A percentile compares a stretch with the other conserved stretches of the same genome.
Conservation (phyloP, 2,888 invertebrate species). For the Geotrupes spiniger region DNA sequence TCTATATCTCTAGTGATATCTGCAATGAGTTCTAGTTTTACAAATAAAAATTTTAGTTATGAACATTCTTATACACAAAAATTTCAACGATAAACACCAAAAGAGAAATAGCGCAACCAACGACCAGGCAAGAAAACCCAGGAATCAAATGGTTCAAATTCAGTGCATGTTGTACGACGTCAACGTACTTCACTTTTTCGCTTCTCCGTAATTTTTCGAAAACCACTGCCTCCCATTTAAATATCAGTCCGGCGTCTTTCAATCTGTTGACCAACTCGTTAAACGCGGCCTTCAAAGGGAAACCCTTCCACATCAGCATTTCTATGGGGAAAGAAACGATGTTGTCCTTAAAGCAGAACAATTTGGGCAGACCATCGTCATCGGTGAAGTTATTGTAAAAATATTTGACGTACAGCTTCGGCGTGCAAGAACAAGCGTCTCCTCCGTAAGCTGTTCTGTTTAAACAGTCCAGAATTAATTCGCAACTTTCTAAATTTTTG, state of each 20-base stretch:
- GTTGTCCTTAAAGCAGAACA: conserved; percentile 35
- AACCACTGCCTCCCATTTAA: conserved; percentile 32
- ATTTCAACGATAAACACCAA: conserved; percentile 23
- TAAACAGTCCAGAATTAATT: conserved; percentile 31
- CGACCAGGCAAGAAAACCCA: conserved; percentile 21
- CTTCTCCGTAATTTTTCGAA: conserved; percentile 18
- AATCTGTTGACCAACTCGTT: conserved; percentile 35
- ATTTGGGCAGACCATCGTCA: conserved; percentile 27
- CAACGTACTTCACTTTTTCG: conserved; percentile 10
- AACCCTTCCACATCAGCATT: conserved; percentile 43
- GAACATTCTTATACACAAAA: not conserved
- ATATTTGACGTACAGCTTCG: conserved; percentile 37
- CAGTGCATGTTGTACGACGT: conserved; percentile 11
- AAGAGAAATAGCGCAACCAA: conserved; percentile 17
- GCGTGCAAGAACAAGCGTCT: conserved; percentile 35
- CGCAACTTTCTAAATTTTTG: conserved; percentile 25
- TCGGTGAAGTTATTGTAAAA: conserved; percentile 33
- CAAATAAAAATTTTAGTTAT: not conserved
- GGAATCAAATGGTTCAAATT: conserved; percentile 24
- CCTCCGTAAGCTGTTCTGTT: conserved; percentile 28
- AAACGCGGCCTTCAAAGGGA: conserved; percentile 37
- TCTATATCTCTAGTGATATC: no score
- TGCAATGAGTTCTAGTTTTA: no score
- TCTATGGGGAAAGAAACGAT: conserved; percentile 41
- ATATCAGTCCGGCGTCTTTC: conserved; percentile 37